Percentiles rank a stretch among this genome's conserved stretches.
Conservation (phyloP, 2,888 invertebrate species). For the Ceraclea dissimilis region DNA sequence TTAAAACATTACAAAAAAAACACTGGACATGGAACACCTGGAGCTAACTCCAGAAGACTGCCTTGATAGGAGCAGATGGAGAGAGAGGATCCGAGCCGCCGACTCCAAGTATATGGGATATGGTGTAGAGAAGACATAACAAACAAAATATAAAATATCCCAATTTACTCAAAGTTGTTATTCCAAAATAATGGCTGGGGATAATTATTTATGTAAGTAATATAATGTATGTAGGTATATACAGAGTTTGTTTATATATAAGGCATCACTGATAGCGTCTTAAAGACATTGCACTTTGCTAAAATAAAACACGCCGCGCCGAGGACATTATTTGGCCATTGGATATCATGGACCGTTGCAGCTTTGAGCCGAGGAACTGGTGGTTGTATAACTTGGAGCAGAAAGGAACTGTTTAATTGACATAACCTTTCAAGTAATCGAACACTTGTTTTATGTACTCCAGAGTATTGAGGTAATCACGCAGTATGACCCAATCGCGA, state of each 20-base stretch:
- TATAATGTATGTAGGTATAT: neutral
- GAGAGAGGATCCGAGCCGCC: too few relatives aligned
- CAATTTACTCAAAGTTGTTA: too few relatives aligned
- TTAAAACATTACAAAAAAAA: too few relatives aligned
- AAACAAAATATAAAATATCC: too few relatives aligned
- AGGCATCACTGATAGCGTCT: neutral
- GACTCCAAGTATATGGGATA: too few relatives aligned
- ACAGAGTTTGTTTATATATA: too few relatives aligned
- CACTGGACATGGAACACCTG: too few relatives aligned
- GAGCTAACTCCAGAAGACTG: too few relatives aligned
- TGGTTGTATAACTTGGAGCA: slow-evolving; percentile 27
- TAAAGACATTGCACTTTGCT: neutral
- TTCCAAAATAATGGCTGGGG: too few relatives aligned
- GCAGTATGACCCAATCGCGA: slow-evolving; percentile 54
- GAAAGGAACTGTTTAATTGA: neutral
- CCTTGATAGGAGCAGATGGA: too few relatives aligned
- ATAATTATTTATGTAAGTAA: neutral
- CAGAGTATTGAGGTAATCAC: slow-evolving; percentile 55
- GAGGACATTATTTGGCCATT: neutral
- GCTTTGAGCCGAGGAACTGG: slow-evolving; percentile 36
- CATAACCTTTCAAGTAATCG: too few relatives aligned
- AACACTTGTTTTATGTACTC: slow-evolving; percentile 44
- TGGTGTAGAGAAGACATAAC: too few relatives aligned
- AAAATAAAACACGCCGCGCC: neutral
- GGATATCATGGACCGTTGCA: neutral